phyloP scores from a whole-genome alignment of 2,113 vertebrate genomes.

The Ophthalmolycus amberensis region DNA sequence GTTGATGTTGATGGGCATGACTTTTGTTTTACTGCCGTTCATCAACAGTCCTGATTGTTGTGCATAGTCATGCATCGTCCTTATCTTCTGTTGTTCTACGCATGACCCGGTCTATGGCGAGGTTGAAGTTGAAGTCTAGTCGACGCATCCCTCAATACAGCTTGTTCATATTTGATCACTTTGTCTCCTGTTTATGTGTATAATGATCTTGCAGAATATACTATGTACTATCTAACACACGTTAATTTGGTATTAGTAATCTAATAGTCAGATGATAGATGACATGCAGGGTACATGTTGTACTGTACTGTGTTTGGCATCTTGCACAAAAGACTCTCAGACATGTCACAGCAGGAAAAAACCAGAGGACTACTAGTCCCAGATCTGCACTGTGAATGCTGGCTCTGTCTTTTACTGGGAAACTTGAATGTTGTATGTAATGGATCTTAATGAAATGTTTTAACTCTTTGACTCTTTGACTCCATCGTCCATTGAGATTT shows the following conservation, averaged over 20 bases:
- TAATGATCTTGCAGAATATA: too few relatives aligned
- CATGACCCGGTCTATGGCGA: too few relatives aligned
- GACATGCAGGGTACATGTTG: neutral
- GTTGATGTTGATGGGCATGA: too few relatives aligned
- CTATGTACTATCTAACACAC: neutral
- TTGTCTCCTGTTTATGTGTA: neutral
- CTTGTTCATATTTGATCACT: too few relatives aligned
- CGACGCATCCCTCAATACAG: too few relatives aligned
- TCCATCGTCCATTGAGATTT: neutral
- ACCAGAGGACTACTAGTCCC: neutral
- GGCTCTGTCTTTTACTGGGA: neutral
- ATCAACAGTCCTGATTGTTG: too few relatives aligned
- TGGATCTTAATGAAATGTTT: neutral
- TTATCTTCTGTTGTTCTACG: neutral
- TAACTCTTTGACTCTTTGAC: neutral
- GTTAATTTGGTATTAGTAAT: neutral
- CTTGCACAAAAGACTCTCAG: neutral
- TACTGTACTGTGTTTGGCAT: neutral
- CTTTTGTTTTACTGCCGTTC: too few relatives aligned
- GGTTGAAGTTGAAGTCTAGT: too few relatives aligned
- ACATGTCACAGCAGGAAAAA: neutral
- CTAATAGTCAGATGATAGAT: neutral
- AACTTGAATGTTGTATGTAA: neutral
- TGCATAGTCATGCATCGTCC: too few relatives aligned
- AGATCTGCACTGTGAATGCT: neutral